These are phyloP conservation scores for Sphenodon punctatus DNA, from an alignment of 2,797 vertebrate genomes.

Conservation along the genomic window DNA sequence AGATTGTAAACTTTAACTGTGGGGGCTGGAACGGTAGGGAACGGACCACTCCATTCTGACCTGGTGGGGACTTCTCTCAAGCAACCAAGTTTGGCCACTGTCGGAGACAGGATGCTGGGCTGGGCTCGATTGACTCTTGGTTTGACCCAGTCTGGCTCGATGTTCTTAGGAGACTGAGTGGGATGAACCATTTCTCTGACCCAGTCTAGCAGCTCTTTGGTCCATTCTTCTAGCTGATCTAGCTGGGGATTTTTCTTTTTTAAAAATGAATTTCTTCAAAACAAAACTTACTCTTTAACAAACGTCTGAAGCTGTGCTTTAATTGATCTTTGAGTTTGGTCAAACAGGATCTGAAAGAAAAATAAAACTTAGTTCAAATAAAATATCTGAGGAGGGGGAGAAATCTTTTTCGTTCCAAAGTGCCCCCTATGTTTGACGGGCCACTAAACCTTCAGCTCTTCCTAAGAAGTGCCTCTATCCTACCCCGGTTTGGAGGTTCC, in stretches of 20 bases:
- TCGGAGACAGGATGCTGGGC: no score
- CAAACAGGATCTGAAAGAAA: constrained; percentile 92
- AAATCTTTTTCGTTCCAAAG: neutral
- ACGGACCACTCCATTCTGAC: no score
- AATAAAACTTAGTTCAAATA: constrained; percentile 7
- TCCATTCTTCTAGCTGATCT: neutral
- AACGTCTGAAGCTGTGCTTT: constrained; percentile 97
- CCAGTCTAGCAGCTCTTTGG: neutral
- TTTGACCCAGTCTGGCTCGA: no score
- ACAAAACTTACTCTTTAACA: constrained; percentile 92
- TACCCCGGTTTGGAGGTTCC: neutral
- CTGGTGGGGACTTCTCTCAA: no score
- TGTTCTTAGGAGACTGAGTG: no score
- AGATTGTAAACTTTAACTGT: no score
- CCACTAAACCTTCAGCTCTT: neutral
- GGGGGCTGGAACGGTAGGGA: no score
- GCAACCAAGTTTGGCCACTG: no score
- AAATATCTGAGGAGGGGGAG: neutral
- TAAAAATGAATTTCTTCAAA: neutral
- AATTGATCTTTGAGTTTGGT: constrained; percentile 97
- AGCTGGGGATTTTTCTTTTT: neutral
- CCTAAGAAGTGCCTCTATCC: neutral
- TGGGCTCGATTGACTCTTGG: no score
- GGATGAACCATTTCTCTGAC: no score
- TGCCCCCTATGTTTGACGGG: no score